Evolutionary conservation across 2,888 invertebrate genomes (phyloP), one percentile per base, ranked within the genome.

Genomic region (Tiliacea citrago): DNA sequence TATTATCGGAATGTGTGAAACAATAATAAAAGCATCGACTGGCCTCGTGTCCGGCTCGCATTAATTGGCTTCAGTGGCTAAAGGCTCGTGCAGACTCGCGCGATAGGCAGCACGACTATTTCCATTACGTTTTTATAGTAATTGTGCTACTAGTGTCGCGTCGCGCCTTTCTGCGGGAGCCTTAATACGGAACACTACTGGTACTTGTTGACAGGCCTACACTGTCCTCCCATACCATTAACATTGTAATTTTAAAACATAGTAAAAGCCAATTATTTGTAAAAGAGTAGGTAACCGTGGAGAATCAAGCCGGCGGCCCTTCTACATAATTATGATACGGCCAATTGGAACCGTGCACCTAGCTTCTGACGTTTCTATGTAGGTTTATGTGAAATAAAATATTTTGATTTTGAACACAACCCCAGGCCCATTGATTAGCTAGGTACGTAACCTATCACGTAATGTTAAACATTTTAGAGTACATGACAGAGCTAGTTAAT

Each of bases 1-100:
- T 57, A 29, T 53, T 79, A 67, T 62, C 61, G 79, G 55, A 78
- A 79, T 73, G n/a, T 24, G 18, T 66, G 47, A 35, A 79, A 63
- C 63, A 79, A 49, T 63, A 80, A 73, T 57, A 62, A 73, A 42
- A 73, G 13, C 24, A 68, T 24, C 53, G 35, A 53, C n/a, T 75
- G 21, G 63, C 58, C 18, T 67, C 24, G 62, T 73, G 79, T 66
- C 24, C 57, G 62, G 47, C 55, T 76, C 62, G 35, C 58, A 75
- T 60, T 60, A 60, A 68, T 68, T 77, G 68, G 68, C 45, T 75
- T 70, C 29, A 55, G 78, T 61, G 61, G 49, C 39, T 76, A 29
- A 29, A 29, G 29, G 29, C 3, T 29, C 29, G 29, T 29, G 29
- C 29, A 29, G 29, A 29, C 29, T 29, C 29, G 29, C 29, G 29